These are phyloP conservation scores for Periophthalmodon schlosseri DNA, from an alignment of 2,113 vertebrate species.

Conservation along the genomic window DNA sequence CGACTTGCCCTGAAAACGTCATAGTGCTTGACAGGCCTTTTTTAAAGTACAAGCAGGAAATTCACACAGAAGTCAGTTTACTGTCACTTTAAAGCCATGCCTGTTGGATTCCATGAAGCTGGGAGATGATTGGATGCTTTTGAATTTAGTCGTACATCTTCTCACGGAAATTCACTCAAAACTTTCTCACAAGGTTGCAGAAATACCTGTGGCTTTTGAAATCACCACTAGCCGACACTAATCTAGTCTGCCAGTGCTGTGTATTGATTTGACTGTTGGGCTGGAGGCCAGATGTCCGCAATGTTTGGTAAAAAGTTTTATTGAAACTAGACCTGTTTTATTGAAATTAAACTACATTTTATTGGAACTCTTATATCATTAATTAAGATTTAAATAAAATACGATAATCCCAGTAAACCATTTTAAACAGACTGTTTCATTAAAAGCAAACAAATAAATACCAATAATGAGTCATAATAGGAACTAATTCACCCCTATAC, in stretches of 20 bases:
- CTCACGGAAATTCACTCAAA: background rate
- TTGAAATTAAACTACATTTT: background rate
- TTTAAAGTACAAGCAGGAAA: conserved; percentile 58
- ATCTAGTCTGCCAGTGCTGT: background rate
- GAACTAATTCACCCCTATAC: too few species aligned
- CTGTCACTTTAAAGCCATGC: conserved; percentile 36
- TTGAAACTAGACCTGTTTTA: background rate
- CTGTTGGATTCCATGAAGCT: conserved; percentile 14
- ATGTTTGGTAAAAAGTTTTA: background rate
- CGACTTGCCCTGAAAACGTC: conserved; percentile 64
- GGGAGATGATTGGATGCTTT: conserved; percentile 32
- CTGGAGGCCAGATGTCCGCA: conserved; percentile 1
- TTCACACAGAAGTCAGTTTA: conserved; percentile 50
- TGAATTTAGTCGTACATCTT: conserved; percentile 21
- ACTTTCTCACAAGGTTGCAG: background rate
- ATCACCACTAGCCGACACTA: background rate
- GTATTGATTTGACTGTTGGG: background rate
- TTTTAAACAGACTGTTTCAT: too few species aligned
- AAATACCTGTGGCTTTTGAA: background rate
- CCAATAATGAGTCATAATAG: too few species aligned
- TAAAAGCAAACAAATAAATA: too few species aligned
- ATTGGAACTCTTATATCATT: too few species aligned
- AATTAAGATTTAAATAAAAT: too few species aligned
- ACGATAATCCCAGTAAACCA: too few species aligned
- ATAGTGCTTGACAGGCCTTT: conserved; percentile 54